Conservation (phyloP, 2,888 invertebrate species). For the Orchestes rusci region DNA sequence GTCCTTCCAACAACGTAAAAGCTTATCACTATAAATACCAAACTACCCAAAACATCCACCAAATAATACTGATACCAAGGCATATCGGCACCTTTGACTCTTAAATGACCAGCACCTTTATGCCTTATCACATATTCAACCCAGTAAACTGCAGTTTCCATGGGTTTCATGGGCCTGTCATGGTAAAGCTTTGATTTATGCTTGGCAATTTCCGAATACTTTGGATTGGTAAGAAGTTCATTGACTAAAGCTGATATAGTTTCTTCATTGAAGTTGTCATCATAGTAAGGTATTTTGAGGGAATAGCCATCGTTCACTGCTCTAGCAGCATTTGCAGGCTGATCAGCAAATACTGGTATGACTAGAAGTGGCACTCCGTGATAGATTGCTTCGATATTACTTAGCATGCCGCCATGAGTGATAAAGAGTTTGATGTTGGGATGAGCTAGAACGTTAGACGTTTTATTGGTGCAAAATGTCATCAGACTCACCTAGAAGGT, state of each 20-base stretch:
- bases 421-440: conserved; percentile 45
- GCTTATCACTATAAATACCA: no score
- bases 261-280: conserved; percentile 31
- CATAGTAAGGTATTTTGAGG: conserved; percentile 39
- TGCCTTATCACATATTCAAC: no score
- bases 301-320: conserved; percentile 44
- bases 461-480: not conserved
- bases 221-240: conserved; percentile 43
- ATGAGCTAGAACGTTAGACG: conserved; percentile 35
- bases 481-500: conserved; percentile 32
- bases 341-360: conserved; percentile 49
- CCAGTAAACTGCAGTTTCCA: conserved; percentile 35
- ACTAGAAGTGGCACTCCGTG: conserved; percentile 48
- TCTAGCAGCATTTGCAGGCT: conserved; percentile 45
- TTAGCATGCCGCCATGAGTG: conserved; percentile 46
- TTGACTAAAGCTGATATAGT: conserved; percentile 2
- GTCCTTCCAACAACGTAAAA: no score
- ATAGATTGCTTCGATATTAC: conserved; percentile 45
- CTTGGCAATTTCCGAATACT: conserved; percentile 27
- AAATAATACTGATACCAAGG: no score
- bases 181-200: conserved; percentile 30
- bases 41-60: no score
- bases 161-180: conserved; percentile 32
- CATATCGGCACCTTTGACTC: conserved; percentile 31
- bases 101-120: conserved; percentile 35